A percentile compares a stretch with the other conserved stretches of the same genome.
These are phyloP conservation scores for Hypothenemus hampei DNA, from an alignment of 1,140 invertebrate species.

Conservation along the genomic window DNA sequence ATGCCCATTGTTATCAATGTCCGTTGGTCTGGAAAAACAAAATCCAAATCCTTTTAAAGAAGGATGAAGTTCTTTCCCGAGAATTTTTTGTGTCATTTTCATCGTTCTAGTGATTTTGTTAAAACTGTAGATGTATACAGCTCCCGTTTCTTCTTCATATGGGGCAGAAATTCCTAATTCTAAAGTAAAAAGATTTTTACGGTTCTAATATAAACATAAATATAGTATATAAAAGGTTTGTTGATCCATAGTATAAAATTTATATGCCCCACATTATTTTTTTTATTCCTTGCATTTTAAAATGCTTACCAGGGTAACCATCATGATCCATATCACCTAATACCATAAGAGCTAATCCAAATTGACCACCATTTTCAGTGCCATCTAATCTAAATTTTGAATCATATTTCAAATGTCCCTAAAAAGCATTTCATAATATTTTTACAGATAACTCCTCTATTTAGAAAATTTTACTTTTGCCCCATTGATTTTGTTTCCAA, in stretches of 20 bases:
- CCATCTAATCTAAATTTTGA: conserved; percentile 38
- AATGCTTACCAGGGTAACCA: conserved; percentile 43
- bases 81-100: conserved; percentile 47
- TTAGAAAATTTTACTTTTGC: too few species aligned
- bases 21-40: conserved; percentile 47
- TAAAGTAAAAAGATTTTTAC: too few species aligned
- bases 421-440: conserved; percentile 4
- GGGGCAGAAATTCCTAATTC: conserved; percentile 53
- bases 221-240: too few species aligned
- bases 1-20: conserved; percentile 49
- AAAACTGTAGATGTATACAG: conserved; percentile 51
- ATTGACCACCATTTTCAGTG: conserved; percentile 43
- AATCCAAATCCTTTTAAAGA: conserved; percentile 49
- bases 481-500: conserved; percentile 40
- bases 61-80: conserved; percentile 40
- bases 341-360: conserved; percentile 47
- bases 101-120: conserved; percentile 46
- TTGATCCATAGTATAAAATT: too few species aligned
- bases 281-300: too few species aligned
- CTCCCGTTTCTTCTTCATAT: conserved; percentile 49
- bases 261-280: too few species aligned
- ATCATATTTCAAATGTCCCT: not conserved
- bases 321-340: conserved; percentile 53
- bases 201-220: too few species aligned
- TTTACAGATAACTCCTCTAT: too few species aligned